Base-by-base conservation (phyloP, 2,888 invertebrate species). In the Serripes groenlandicus region DNA sequence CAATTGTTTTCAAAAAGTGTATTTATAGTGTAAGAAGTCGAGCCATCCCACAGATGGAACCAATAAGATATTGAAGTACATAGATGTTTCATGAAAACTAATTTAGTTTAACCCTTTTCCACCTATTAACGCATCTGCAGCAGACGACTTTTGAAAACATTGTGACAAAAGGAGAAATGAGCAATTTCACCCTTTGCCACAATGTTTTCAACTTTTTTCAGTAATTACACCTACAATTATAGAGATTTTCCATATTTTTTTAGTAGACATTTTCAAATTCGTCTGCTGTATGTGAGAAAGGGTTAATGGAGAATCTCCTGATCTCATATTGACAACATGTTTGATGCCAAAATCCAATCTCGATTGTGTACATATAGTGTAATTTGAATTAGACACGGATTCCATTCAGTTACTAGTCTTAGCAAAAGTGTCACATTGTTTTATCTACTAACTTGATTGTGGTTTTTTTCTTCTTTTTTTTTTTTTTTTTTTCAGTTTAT, bases 371-470 rank as follows among this genome's bases (percentile, higher is more conserved):
- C 21, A 49, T 49, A 21, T 49, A 49, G 15, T 49, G 49, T 49
- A 49, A 21, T 49, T 15, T 49, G 21, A 15, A 49, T 49, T 21
- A 11, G 0, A 62, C 62, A 62, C 34, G 62, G 32, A 62, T 32
- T 34, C 30, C 34, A 62, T 32, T 62, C 21, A n/a, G 28, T 7
- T 42, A 66, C 66, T 66, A 66, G 66, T 66, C 66, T 66, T 42
- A 66, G 42, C 37, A 66, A 66, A 35, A 30, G 15, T 42, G 28
- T 23, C 35, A 66, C 42, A n/a, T 56, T 56, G 21, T 62, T 62
- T 62, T 60, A 60, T 30, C 15, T 66, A 66, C 66, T 66, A 66
- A 66, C 66, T 42, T n/a, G 66, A 42, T 58, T 60, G 35, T 72
- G 72, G 58, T 72, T 72, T 32, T 58, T 72, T 58, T 72, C 26